Percentiles rank a stretch among this genome's conserved stretches.
These are phyloP conservation scores for Drosophila neonasuta DNA, from an alignment of 2,888 invertebrate species.

Conservation along the genomic window DNA sequence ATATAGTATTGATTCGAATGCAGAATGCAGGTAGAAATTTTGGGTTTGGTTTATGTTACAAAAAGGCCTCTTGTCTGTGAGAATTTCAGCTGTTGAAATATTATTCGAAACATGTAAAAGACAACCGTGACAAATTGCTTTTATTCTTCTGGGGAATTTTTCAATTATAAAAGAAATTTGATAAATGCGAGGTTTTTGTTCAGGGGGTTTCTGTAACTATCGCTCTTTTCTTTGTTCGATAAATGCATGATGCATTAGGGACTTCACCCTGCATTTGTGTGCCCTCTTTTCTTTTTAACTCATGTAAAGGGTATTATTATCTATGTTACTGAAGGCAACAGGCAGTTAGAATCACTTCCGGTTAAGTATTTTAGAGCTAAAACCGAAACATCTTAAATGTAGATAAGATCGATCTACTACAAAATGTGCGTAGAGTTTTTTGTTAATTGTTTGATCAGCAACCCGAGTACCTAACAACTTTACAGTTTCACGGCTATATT, in stretches of 20 bases:
- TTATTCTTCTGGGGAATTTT: constrained; percentile 10
- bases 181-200: constrained; percentile 3
- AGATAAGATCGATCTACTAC: no score
- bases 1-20: not conserved
- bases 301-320: not conserved
- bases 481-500: not conserved
- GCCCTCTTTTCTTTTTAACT: not conserved
- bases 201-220: not conserved
- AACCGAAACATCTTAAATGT: not conserved
- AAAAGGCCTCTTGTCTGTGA: not conserved
- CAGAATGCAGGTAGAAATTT: constrained; percentile 16
- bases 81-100: constrained; percentile 1
- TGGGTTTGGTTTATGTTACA: constrained; percentile 9
- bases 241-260: constrained; percentile 9
- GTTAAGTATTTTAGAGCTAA: not conserved
- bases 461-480: not conserved
- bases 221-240: not conserved
- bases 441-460: not conserved
- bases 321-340: constrained; percentile 7
- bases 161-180: constrained; percentile 17
- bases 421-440: not conserved
- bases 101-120: constrained; percentile 3
- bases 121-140: constrained; percentile 10
- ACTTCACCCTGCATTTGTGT: not conserved
- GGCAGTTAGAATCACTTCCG: not conserved